Evolutionary conservation across 2,797 vertebrate genomes (phyloP).

Genomic region (Ptychobarbus kaznakovi): DNA sequence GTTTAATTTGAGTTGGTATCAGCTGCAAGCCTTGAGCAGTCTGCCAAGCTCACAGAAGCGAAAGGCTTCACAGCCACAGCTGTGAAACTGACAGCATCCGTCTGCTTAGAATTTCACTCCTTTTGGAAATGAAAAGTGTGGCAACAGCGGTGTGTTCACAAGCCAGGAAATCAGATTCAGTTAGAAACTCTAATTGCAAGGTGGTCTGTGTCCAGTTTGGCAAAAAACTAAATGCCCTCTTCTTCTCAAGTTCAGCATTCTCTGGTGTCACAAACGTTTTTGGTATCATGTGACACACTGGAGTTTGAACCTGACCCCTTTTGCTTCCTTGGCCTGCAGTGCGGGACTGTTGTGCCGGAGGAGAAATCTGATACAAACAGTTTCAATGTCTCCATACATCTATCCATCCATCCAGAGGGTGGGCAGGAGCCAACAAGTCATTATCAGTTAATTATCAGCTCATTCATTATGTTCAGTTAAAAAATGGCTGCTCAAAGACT

Average conservation of each 20-base stretch:
- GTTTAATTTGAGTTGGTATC: constrained; percentile 36
- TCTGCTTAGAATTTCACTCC: constrained; percentile 41
- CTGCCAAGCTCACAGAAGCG: constrained; percentile 18
- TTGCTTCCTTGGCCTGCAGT: constrained; percentile 11
- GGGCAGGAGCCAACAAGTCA: constrained; percentile 6
- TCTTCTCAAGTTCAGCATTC: constrained; percentile 3
- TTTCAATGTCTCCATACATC: constrained; percentile 1
- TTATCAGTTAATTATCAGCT: constrained; percentile 36
- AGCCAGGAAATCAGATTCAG: constrained; percentile 30
- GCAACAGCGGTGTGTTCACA: constrained; percentile 49
- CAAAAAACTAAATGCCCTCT: neutral
- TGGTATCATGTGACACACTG: constrained; percentile 9
- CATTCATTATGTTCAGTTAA: constrained; percentile 25
- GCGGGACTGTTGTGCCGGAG: neutral
- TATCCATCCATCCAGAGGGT: neutral
- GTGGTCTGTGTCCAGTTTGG: constrained; percentile 23
- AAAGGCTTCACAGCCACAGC: constrained; percentile 49
- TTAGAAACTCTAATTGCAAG: neutral
- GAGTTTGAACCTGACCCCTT: constrained; percentile 27
- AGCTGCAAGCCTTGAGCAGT: constrained; percentile 25
- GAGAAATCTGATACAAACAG: constrained; percentile 15
- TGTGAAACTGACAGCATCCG: constrained; percentile 41
- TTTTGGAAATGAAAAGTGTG: constrained; percentile 44
- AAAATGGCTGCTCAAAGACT: neutral
- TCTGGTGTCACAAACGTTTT: constrained; percentile 7